phyloP scores from a whole-genome alignment of 1,140 invertebrate species.

The Caenorhabditis briggsae region DNA sequence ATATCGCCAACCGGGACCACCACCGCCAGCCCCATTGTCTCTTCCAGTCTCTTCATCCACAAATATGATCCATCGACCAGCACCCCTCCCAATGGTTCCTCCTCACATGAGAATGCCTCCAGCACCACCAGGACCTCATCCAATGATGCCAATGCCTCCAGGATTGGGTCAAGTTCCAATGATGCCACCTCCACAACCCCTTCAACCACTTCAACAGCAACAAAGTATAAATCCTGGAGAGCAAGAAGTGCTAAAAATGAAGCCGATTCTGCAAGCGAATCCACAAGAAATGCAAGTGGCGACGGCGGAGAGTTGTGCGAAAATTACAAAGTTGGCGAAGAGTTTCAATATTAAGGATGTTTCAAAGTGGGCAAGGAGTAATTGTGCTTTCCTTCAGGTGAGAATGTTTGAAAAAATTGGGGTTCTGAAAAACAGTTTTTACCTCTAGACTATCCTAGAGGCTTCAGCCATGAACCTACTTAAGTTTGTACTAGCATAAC shows the following conservation, averaged over 20 bases:
- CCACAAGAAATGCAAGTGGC: conserved; percentile 38
- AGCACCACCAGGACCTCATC: conserved; percentile 12
- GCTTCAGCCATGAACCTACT: too few species aligned
- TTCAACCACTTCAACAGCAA: conserved; percentile 35
- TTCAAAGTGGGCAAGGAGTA: conserved; percentile 33
- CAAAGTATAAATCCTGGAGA: conserved; percentile 15
- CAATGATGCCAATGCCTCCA: conserved; percentile 3
- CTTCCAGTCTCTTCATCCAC: conserved; percentile 25
- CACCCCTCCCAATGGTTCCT: conserved; percentile 12
- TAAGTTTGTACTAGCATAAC: too few species aligned
- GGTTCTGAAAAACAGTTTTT: too few species aligned
- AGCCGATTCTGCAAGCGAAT: conserved; percentile 39
- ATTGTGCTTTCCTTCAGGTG: conserved; percentile 17
- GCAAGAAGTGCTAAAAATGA: conserved; percentile 3
- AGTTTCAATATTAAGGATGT: conserved; percentile 47
- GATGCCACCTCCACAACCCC: not conserved
- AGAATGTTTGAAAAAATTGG: not conserved
- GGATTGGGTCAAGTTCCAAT: not conserved
- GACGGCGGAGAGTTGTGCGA: conserved; percentile 2
- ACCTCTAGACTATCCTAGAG: too few species aligned
- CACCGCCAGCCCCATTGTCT: not conserved
- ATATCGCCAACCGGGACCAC: not conserved
- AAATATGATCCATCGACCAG: conserved; percentile 6
- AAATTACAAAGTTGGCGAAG: conserved; percentile 18
- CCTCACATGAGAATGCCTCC: not conserved